Evolutionary conservation across 2,797 vertebrate genomes (phyloP), one percentile per base, ranked within the genome.

Genomic region (Typhlichthys eigenmanni): DNA sequence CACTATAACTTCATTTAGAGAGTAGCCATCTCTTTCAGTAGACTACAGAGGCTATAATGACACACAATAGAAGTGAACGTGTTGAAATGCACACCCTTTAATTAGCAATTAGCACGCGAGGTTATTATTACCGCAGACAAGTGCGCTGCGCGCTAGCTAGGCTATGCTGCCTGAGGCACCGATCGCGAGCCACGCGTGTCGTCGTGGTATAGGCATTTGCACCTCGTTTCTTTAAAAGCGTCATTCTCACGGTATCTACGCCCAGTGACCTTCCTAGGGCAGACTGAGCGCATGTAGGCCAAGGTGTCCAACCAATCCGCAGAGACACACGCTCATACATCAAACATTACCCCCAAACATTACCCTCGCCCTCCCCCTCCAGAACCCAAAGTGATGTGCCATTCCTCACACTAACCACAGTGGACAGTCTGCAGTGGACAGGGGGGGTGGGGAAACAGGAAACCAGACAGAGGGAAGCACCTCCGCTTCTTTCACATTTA

Each of bases 381-480:
- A 80, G 77, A 34, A 43, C 61, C 72, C 48, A 52, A 69, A 58
- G 68, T 68, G 78, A 83, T 82, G 80, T 88, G 85, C 81, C 84
- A 81, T 52, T 60, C 79, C 80, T 89, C 85, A 87, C 74, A 52
- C 82, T 89, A 89, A 91, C 83, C 72, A 59, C 64, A 71, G 79
- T 67, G 66, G 88, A 91, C 85, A 84, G 46, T 9, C 72, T 78
- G 77, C 59, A 17, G 8, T 51, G 14, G 61, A 13, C 14, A 13
- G 58, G 56, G 67, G 66, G 69, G 45, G 66, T 64, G 24, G 55
- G 64, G 12, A 12, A n/a, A n/a, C 12, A 24, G 19, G 29, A 10
- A 45, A 47, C 9, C 14, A 55, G 67, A 53, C 58, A 66, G 75
- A 75, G 64, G 62, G 56, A 69, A 75, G 68, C 51, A 16, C 24